Base-by-base conservation (phyloP, 2,888 invertebrate species). In the Troides aeacus region DNA sequence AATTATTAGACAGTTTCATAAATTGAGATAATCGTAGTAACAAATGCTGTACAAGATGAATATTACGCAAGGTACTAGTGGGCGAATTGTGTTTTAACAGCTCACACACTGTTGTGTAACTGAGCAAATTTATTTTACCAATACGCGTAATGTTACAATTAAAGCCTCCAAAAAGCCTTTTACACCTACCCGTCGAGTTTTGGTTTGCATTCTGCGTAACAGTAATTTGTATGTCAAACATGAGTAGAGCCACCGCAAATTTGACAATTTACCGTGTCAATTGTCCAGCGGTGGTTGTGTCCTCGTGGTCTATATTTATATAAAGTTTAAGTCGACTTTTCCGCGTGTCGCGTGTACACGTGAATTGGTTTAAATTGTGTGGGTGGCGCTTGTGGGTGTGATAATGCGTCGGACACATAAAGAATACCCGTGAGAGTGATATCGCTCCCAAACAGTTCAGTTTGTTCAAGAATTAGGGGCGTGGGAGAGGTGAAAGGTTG, bases 401-500 rank as follows among this genome's bases (percentile, higher is more conserved):
- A 89, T 92, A 92, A 92, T 92, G 89, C 88, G 83, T 84, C 84
- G 82, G 78, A 87, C 85, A 92, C 88, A 90, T 81, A 84, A 84
- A 87, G 85, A 82, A 86, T 88, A 85, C 88, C 90, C 92, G 90
- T 87, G 90, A 89, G 84, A 87, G 83, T 83, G 85, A 84, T 84
- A 83, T 81, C 78, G 86, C 89, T 89, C 87, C 90, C 90, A 87
- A 88, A 89, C 78, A 74, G 74, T 76, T 80, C 73, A 79, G 88
- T 89, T 88, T 89, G 82, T 86, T 84, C 84, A 86, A 77, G 83
- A 85, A 86, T 86, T 86, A 86, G 82, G 78, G 77, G 85, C 89
- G 90, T 90, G 91, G 90, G 90, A 90, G 84, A 90, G 90, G 89
- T 89, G 84, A 91, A 86, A 89, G 91, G 90, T 90, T 85, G 81